A percentile compares a stretch with the other conserved stretches of the same genome.
Conservation (phyloP, 2,888 invertebrate species). For the Reticulitermes lucifugus region DNA sequence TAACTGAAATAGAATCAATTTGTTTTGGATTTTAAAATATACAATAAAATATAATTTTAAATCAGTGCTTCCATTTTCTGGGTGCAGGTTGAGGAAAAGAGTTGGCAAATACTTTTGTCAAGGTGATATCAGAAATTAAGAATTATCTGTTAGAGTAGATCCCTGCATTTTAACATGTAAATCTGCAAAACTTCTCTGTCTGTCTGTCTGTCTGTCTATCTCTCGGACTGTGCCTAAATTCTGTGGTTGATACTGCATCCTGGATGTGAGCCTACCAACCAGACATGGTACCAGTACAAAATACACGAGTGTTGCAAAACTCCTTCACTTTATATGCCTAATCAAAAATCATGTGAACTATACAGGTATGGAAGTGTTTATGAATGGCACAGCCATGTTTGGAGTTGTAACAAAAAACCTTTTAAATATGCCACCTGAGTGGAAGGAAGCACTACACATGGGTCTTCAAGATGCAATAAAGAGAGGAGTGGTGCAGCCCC, state of each 20-base stretch:
- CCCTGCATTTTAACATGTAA: not conserved
- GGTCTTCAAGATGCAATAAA: constrained; percentile 67
- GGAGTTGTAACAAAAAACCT: constrained; percentile 71
- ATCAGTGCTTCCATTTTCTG: too few species aligned
- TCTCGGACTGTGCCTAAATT: too few species aligned
- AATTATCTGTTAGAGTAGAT: not conserved
- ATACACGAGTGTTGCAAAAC: not conserved
- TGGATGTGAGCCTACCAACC: not conserved
- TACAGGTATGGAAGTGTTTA: constrained; percentile 70
- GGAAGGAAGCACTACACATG: constrained; percentile 65
- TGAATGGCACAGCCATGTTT: constrained; percentile 70
- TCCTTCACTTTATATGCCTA: not conserved
- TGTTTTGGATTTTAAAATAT: too few species aligned
- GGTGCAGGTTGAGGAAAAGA: too few species aligned
- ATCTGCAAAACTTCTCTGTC: too few species aligned
- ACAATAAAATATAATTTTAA: too few species aligned
- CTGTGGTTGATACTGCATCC: not conserved
- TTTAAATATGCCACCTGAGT: constrained; percentile 64
- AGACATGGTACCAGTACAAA: not conserved
- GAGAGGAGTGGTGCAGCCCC: constrained; percentile 67
- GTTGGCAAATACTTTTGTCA: too few species aligned
- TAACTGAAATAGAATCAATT: too few species aligned
- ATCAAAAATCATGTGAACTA: not conserved
- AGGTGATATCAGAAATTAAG: not conserved
- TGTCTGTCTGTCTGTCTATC: too few species aligned